Percentiles rank a stretch among this genome's conserved stretches.
Conservation (phyloP, 2,113 vertebrate species). For the Syngnathus floridae region DNA sequence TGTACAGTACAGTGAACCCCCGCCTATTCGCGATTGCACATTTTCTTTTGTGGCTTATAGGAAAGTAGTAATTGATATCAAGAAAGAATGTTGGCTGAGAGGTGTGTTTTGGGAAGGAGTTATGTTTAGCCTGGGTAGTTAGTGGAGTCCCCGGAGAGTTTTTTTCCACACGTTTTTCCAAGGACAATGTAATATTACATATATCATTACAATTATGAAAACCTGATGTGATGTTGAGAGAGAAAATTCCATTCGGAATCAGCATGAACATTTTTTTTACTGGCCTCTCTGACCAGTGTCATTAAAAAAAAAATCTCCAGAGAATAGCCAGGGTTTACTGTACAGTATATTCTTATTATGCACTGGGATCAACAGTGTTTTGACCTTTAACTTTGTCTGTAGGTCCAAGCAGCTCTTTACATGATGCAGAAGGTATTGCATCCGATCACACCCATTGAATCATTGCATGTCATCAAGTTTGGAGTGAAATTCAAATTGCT, state of each 20-base stretch:
- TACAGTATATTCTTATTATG: background rate
- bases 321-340: background rate
- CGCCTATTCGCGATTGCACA: background rate
- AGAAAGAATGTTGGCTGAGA: too few relatives aligned
- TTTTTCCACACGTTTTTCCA: too few relatives aligned
- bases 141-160: too few relatives aligned
- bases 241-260: too few relatives aligned
- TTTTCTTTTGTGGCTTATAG: background rate
- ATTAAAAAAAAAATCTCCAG: background rate
- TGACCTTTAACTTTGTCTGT: slow-evolving; percentile 42
- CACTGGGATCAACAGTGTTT: background rate
- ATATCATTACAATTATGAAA: too few relatives aligned
- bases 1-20: background rate
- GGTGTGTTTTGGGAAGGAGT: too few relatives aligned
- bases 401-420: slow-evolving; percentile 30
- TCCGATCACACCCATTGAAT: background rate
- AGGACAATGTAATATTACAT: too few relatives aligned
- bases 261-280: too few relatives aligned
- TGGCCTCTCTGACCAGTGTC: too few relatives aligned
- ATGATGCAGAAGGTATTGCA: slow-evolving; percentile 42
- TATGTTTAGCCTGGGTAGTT: too few relatives aligned
- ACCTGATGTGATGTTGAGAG: too few relatives aligned
- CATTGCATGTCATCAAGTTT: slow-evolving; percentile 19
- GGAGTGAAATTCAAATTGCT: background rate
- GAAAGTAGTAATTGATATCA: too few relatives aligned